Conservation (phyloP, 2,888 invertebrate genomes). For the Harpagoxenus sublaevis region DNA sequence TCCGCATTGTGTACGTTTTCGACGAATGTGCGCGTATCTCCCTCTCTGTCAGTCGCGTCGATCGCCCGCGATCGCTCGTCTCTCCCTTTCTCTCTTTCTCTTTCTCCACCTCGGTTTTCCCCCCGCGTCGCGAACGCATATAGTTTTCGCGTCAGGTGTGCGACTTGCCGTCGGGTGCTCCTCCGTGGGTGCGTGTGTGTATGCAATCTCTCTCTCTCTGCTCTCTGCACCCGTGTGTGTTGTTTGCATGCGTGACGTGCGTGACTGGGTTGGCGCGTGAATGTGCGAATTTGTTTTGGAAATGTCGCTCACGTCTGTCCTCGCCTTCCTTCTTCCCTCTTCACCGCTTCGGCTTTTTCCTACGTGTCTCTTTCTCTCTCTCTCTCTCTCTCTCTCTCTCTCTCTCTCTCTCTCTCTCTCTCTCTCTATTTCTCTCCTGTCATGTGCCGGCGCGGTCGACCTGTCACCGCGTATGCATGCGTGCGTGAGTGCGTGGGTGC, state of each 20-base stretch:
- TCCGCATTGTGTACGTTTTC: conserved; percentile 43
- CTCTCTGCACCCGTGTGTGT: not conserved
- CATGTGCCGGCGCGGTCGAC: conserved; percentile 30
- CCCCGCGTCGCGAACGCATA: not conserved
- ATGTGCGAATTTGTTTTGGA: conserved; percentile 34
- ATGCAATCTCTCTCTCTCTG: not conserved
- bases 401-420: not conserved
- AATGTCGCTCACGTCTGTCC: conserved; percentile 35
- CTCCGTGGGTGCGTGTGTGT: conserved; percentile 49
- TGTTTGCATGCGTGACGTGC: conserved; percentile 40
- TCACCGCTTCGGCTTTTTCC: not conserved
- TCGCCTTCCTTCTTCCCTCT: not conserved
- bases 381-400: not conserved
- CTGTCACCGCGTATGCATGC: conserved; percentile 51
- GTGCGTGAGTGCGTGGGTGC: conserved; percentile 54
- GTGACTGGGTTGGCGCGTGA: conserved; percentile 32
- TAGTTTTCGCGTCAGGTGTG: conserved; percentile 52
- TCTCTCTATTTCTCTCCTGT: not conserved
- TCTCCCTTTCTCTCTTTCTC: not conserved
- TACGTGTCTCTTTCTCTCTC: not conserved
- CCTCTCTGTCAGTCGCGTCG: not conserved
- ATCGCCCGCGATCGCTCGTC: not conserved
- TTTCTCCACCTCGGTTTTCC: not conserved
- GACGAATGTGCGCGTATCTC: conserved; percentile 34
- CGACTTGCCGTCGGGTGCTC: conserved; percentile 22